Evolutionary conservation across 2,113 vertebrate species (phyloP).

Genomic region (Machaerirhynchus nigripectus): DNA sequence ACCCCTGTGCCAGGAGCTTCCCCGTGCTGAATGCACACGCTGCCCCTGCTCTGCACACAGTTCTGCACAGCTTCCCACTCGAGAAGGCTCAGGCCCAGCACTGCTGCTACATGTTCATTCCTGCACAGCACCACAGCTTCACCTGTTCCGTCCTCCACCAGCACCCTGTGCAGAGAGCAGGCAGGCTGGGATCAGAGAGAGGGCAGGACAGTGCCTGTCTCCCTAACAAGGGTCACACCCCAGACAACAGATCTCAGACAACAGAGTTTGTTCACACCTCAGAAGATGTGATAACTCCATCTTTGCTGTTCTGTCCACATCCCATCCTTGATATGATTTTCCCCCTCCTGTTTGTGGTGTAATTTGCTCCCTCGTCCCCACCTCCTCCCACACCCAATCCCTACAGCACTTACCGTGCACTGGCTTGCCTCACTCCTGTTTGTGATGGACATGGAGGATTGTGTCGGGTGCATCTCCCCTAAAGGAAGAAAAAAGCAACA

Average conservation of each 20-base stretch:
- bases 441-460: constrained; percentile 63
- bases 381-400: not conserved
- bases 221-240: not conserved
- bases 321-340: not conserved
- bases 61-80: constrained; percentile 83
- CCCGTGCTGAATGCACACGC: constrained; percentile 61
- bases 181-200: constrained; percentile 47
- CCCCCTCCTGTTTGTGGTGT: not conserved
- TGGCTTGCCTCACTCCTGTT: constrained; percentile 69
- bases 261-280: not conserved
- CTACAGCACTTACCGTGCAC: constrained; percentile 65
- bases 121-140: constrained; percentile 78
- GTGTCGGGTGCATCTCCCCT: constrained; percentile 57
- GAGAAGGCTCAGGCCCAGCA: constrained; percentile 69
- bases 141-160: constrained; percentile 83
- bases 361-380: not conserved
- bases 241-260: not conserved
- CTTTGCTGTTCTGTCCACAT: not conserved
- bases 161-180: constrained; percentile 59
- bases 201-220: not conserved
- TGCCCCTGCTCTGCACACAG: constrained; percentile 74
- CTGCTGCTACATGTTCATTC: constrained; percentile 60
- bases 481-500: constrained; percentile 17
- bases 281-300: not conserved
- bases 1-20: constrained; percentile 68